These are phyloP conservation scores for Cardinalis cardinalis DNA, from an alignment of 2,113 vertebrate genomes.

Conservation along the genomic window DNA sequence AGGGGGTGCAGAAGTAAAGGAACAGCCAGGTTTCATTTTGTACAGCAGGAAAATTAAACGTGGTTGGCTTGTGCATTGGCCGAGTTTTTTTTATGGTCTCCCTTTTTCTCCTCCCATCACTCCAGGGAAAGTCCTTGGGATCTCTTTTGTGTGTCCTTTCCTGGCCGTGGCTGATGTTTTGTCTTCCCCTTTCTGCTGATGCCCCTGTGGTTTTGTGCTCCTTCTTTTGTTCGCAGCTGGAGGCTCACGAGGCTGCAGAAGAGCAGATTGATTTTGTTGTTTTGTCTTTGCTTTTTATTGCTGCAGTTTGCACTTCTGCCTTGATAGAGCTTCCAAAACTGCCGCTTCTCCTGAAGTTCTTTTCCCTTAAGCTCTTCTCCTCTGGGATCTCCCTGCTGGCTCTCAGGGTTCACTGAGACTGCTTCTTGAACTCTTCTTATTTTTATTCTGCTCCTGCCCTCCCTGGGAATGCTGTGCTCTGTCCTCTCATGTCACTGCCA, in stretches of 20 bases:
- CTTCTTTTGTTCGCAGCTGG: not conserved
- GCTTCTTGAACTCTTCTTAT: not conserved
- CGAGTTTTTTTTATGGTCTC: not conserved
- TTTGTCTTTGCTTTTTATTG: not conserved
- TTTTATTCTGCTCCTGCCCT: not conserved
- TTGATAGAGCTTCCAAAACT: not conserved
- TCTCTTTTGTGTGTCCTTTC: not conserved
- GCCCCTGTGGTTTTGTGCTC: not conserved
- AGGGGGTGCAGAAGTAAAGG: not conserved
- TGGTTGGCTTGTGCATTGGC: not conserved
- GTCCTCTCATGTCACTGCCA: not conserved
- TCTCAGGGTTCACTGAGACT: not conserved
- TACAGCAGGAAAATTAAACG: fast-evolving
- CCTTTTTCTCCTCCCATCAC: not conserved
- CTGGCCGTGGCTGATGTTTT: not conserved
- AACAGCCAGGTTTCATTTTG: not conserved
- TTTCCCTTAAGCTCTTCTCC: not conserved
- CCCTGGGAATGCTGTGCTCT: not conserved
- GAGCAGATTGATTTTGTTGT: not conserved
- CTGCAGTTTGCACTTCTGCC: not conserved
- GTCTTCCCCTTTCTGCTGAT: not conserved
- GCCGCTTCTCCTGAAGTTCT: not conserved
- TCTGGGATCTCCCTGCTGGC: not conserved
- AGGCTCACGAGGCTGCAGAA: not conserved
- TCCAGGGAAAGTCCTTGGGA: not conserved